A percentile compares a stretch with the other conserved stretches of the same genome.
Evolutionary conservation across 2,113 vertebrate species (phyloP).

Genomic region (Paralichthys olivaceus): DNA sequence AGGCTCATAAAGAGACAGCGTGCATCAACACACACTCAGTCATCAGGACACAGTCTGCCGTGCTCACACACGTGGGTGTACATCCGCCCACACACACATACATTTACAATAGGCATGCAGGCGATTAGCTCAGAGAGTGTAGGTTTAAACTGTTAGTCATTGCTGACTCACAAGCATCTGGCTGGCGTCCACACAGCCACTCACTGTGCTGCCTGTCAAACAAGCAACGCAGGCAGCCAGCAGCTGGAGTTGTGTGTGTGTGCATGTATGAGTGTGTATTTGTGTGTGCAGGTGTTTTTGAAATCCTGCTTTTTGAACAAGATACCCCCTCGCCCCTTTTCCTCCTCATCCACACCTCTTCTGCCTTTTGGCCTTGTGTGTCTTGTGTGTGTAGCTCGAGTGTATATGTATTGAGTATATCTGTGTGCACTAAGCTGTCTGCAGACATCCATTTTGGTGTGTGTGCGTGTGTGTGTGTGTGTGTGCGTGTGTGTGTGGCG

Average conservation of each 20-base stretch:
- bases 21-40: constrained; percentile 10
- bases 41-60: background rate
- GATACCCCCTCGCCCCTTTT: background rate
- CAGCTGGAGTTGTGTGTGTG: constrained; percentile 52
- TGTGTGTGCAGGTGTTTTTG: constrained; percentile 70
- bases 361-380: constrained; percentile 26
- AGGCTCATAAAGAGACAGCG: constrained; percentile 7
- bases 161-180: constrained; percentile 72
- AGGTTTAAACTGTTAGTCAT: constrained; percentile 72
- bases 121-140: constrained; percentile 63
- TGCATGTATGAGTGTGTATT: constrained; percentile 11
- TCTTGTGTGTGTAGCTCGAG: constrained; percentile 1
- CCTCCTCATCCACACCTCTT: background rate
- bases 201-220: constrained; percentile 67
- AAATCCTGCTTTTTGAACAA: constrained; percentile 62
- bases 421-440: constrained; percentile 1
- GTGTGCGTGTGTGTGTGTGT: constrained; percentile 28
- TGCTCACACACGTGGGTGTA: constrained; percentile 19
- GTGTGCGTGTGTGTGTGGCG: constrained; percentile 36
- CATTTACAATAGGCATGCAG: constrained; percentile 54
- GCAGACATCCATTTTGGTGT: constrained; percentile 3
- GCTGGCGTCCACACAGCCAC: constrained; percentile 63
- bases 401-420: constrained; percentile 5
- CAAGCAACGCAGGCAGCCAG: constrained; percentile 51
- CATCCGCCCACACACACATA: constrained; percentile 26